Evolutionary conservation across 2,113 vertebrate species (phyloP), one percentile per base, ranked within the genome.

Genomic region (Arvicanthis niloticus): DNA sequence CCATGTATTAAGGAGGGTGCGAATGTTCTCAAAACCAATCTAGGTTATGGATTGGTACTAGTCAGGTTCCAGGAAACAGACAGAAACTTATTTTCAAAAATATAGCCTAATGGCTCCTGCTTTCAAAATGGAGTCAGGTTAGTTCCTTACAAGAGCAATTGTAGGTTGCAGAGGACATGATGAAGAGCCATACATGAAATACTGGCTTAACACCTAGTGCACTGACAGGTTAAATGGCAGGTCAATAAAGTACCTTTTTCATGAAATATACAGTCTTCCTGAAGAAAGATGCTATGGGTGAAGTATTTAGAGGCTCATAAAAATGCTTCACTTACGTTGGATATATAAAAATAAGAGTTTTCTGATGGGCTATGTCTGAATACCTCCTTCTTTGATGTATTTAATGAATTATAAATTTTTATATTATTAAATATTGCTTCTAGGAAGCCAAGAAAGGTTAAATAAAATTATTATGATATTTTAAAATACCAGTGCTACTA

Each of bases 391-490:
- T 70, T 84, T 82, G 89, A 37, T 53, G 53, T 93, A 70, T 73
- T 89, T 91, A 91, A 62, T 89, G 62, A 95, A 91, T 95, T 95
- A 92, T 53, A 48, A 53, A 91, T 93, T 92, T 94, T 51, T 97
- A 42, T 40, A 85, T 88, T 88, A 89, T 88, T 86, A 65, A 68
- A 73, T 96, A 86, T 82, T 94, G 45, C 72, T 92, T 92, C 53
- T 92, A 94, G 62, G 92, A 93, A 95, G 56, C 48, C 48, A 95
- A 37, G 89, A 85, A 94, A 88, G 76, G 37, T 96, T 95, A 96
- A 82, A 91, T 93, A 94, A 95, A 95, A 94, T 92, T 53, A 90
- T 90, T 76, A 91, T 92, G 80, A n/a, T 92, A 87, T 91, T 96
- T 91, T 88, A 81, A 97, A 94, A 96, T 37, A 48, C 21, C 67